These are phyloP conservation scores for Alcis repandata DNA, from an alignment of 2,888 invertebrate species.

Conservation along the genomic window DNA sequence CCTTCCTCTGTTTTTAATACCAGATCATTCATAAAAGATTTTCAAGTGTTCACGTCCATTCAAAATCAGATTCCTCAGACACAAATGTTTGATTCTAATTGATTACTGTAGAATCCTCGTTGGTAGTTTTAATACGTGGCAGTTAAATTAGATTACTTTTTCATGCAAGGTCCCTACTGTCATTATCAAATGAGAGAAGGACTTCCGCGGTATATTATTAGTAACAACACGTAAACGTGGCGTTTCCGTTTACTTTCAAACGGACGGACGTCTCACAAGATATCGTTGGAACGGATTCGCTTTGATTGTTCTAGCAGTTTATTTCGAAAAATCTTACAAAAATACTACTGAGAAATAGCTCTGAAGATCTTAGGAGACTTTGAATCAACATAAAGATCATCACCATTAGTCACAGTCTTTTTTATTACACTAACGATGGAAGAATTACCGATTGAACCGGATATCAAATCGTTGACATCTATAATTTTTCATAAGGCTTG, in stretches of 20 bases:
- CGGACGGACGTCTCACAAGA: constrained; percentile 27
- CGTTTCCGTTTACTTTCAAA: constrained; percentile 44
- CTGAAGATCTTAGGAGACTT: neutral
- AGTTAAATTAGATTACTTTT: neutral
- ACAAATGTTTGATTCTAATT: too few species aligned
- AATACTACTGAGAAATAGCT: neutral
- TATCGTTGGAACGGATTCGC: constrained; percentile 19
- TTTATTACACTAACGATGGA: too few species aligned
- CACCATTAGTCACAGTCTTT: neutral
- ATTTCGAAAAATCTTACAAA: neutral
- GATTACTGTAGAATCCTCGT: too few species aligned
- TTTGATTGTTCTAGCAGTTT: constrained; percentile 15
- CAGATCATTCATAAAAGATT: too few species aligned
- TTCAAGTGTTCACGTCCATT: too few species aligned
- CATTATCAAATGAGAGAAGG: constrained; percentile 1
- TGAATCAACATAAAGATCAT: neutral
- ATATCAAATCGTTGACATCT: too few species aligned
- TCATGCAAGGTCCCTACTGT: constrained; percentile 17
- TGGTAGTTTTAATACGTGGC: neutral
- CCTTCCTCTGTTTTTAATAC: too few species aligned
- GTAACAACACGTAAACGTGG: constrained; percentile 35
- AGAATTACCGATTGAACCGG: too few species aligned
- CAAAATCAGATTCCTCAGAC: too few species aligned
- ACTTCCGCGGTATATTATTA: constrained; percentile 43
- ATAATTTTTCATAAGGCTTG: too few species aligned